These are phyloP conservation scores for Rhincodon typus DNA, from an alignment of 2,797 vertebrate species.

Conservation along the genomic window DNA sequence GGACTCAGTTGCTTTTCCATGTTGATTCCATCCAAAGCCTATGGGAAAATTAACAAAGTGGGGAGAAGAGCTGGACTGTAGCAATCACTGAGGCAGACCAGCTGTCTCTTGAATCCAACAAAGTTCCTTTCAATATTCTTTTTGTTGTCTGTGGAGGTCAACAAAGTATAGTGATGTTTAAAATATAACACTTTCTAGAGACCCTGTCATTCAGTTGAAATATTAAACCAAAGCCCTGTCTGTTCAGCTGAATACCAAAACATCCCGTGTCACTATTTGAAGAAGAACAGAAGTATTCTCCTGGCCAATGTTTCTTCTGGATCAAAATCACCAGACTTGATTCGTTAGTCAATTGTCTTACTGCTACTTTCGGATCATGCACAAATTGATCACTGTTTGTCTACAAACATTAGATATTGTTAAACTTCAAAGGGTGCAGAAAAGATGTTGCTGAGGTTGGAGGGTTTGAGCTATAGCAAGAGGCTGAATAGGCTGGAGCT, in stretches of 20 bases:
- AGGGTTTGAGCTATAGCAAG: too few relatives aligned
- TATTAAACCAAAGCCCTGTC: background rate
- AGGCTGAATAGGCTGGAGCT: too few relatives aligned
- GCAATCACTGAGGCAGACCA: background rate
- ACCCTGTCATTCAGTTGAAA: background rate
- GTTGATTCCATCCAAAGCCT: background rate
- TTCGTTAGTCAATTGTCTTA: background rate
- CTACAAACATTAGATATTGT: background rate
- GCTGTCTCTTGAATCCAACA: background rate
- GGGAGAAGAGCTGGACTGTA: background rate
- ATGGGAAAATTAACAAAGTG: background rate
- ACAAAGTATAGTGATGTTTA: background rate
- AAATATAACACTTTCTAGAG: background rate
- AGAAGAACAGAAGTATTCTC: background rate
- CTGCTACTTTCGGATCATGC: background rate
- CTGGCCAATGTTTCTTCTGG: background rate
- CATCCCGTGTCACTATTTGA: background rate
- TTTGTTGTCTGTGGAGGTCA: background rate
- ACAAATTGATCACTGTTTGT: background rate
- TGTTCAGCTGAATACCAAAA: background rate
- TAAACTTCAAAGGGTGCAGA: too few relatives aligned
- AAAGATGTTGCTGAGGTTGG: too few relatives aligned
- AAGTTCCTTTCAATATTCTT: background rate
- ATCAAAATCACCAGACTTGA: background rate
- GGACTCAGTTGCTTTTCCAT: background rate